Evolutionary conservation across 1,140 invertebrate species (phyloP).

Genomic region (Platyura marginata): DNA sequence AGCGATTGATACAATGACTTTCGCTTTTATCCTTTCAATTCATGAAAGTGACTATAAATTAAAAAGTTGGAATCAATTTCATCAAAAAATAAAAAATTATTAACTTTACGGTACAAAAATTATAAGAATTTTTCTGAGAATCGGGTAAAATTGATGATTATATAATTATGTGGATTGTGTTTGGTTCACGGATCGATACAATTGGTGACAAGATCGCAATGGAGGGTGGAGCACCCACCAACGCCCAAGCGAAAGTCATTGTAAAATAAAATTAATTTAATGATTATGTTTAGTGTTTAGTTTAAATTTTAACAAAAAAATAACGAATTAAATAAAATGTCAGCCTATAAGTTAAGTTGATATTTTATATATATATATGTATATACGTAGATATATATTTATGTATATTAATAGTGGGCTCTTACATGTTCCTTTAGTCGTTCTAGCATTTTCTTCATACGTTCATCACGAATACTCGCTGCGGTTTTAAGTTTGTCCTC

Average conservation of each 20-base stretch:
- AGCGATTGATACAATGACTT: too few relatives aligned
- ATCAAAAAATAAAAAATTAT: too few relatives aligned
- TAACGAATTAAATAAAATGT: background rate
- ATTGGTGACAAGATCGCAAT: too few relatives aligned
- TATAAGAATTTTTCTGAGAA: background rate
- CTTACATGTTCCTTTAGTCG: conserved; percentile 78
- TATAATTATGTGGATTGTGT: background rate
- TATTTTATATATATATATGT: background rate
- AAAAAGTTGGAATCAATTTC: too few relatives aligned
- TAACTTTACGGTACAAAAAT: too few relatives aligned
- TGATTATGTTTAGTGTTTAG: background rate
- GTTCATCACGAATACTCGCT: conserved; percentile 65
- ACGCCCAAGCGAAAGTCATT: background rate
- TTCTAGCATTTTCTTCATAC: conserved; percentile 73
- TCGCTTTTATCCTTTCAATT: too few relatives aligned
- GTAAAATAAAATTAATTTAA: background rate
- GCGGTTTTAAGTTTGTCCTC: conserved; percentile 70
- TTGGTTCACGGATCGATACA: background rate
- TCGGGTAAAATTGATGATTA: background rate
- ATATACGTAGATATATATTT: conserved; percentile 2
- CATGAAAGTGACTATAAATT: too few relatives aligned
- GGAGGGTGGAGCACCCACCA: background rate
- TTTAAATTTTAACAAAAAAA: background rate
- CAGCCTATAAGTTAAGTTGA: background rate
- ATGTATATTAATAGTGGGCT: conserved; percentile 14